These are phyloP conservation scores for Hydriomena furcata DNA, from an alignment of 2,888 invertebrate genomes.

Conservation along the genomic window DNA sequence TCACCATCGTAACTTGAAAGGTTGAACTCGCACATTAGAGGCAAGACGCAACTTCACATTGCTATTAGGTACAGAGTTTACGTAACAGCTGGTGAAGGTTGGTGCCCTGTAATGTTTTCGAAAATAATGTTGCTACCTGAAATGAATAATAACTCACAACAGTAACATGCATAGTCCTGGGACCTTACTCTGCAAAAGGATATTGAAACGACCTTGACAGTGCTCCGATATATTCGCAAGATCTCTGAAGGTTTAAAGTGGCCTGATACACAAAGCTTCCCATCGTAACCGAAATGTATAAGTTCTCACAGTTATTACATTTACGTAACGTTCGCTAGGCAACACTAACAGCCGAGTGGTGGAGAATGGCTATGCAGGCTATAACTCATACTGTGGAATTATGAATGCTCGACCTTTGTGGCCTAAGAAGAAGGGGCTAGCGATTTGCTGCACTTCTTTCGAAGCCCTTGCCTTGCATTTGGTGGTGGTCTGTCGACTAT, in stretches of 20 bases:
- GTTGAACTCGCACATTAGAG: constrained; percentile 14
- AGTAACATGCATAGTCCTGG: no score
- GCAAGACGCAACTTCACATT: constrained; percentile 15
- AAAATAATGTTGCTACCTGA: no score
- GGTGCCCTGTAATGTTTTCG: no score
- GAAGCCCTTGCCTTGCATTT: no score
- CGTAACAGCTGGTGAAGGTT: no score
- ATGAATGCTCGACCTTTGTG: constrained; percentile 20
- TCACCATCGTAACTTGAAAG: constrained; percentile 8
- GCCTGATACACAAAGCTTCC: no score
- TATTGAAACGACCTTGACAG: no score
- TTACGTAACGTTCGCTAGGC: constrained; percentile 23
- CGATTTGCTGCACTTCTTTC: neutral
- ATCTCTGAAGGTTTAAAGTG: neutral
- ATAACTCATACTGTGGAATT: constrained; percentile 27
- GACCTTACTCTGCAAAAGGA: no score
- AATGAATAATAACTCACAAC: no score
- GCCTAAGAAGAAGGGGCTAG: constrained; percentile 4
- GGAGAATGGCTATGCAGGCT: constrained; percentile 14
- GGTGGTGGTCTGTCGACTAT: no score
- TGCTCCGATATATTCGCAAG: no score
- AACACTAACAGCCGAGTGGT: constrained; percentile 6
- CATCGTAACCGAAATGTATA: no score
- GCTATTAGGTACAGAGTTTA: neutral
- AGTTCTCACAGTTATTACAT: constrained; percentile 22